Evolutionary conservation across 2,888 invertebrate species (phyloP).

Genomic region (Rutpela maculata): DNA sequence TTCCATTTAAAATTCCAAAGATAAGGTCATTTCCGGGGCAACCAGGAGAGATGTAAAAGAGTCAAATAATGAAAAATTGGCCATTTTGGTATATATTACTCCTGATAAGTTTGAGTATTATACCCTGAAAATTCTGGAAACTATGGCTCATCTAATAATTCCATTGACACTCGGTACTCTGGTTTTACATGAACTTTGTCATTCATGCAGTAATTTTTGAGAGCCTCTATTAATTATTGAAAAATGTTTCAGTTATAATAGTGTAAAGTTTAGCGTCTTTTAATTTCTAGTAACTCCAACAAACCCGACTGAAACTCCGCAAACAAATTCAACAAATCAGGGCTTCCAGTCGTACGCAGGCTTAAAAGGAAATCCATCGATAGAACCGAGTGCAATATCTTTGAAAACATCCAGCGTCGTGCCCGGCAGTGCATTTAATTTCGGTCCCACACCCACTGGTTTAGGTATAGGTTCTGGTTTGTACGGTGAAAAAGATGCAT

Average conservation of each 20-base stretch:
- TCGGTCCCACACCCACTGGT: constrained; percentile 81
- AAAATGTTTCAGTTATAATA: neutral
- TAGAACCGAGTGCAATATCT: constrained; percentile 76
- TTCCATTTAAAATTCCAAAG: too few relatives aligned
- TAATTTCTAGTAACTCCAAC: constrained; percentile 44
- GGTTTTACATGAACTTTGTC: too few relatives aligned
- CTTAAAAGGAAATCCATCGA: constrained; percentile 71
- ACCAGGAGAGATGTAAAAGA: too few relatives aligned
- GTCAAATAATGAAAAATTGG: too few relatives aligned
- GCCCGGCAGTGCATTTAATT: constrained; percentile 90
- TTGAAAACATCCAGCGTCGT: constrained; percentile 84
- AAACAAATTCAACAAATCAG: constrained; percentile 64
- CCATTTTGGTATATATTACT: too few relatives aligned
- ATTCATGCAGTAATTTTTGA: too few relatives aligned
- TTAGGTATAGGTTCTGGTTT: constrained; percentile 77
- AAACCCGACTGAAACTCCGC: constrained; percentile 48
- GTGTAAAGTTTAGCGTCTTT: neutral
- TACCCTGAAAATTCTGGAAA: too few relatives aligned
- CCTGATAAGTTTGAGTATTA: too few relatives aligned
- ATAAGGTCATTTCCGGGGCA: too few relatives aligned
- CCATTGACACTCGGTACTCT: too few relatives aligned
- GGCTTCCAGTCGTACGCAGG: constrained; percentile 80
- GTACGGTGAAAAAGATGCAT: constrained; percentile 81
- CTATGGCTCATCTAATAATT: too few relatives aligned
- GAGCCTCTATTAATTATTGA: too few relatives aligned